These are phyloP conservation scores for Holacanthus passer DNA, from an alignment of 2,113 vertebrate species.

Conservation along the genomic window DNA sequence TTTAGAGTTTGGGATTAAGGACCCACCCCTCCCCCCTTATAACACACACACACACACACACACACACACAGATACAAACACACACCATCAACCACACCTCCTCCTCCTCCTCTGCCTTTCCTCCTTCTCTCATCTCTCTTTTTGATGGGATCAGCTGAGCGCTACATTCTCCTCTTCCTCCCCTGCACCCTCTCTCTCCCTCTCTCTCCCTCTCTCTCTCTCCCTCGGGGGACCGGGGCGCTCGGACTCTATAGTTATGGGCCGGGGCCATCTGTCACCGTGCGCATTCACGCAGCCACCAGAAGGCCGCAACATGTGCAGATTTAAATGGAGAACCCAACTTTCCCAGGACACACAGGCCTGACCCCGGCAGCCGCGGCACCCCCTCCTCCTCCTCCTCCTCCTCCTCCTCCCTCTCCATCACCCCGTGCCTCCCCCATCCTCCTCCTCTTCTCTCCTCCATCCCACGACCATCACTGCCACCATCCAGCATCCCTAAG, in stretches of 20 bases:
- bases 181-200: constrained; percentile 35
- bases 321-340: constrained; percentile 86
- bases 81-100: constrained; percentile 24
- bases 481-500: constrained; percentile 56
- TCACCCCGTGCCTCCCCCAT: constrained; percentile 23
- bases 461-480: constrained; percentile 42
- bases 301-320: constrained; percentile 88
- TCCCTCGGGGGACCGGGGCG: constrained; percentile 67
- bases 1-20: constrained; percentile 75
- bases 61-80: not conserved
- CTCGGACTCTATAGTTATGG: constrained; percentile 85
- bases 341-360: constrained; percentile 88
- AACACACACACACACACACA: constrained; percentile 26
- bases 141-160: constrained; percentile 78
- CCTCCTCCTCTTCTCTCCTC: constrained; percentile 26
- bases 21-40: constrained; percentile 8
- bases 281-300: constrained; percentile 83
- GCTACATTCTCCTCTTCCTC: constrained; percentile 51
- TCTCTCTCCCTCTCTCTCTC: constrained; percentile 47
- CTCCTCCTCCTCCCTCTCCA: constrained; percentile 37
- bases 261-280: constrained; percentile 84
- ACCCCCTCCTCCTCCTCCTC: constrained; percentile 44
- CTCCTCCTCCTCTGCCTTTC: constrained; percentile 43
- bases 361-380: constrained; percentile 85
- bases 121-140: constrained; percentile 60